Conservation (phyloP, 2,797 vertebrate species). For the Pachyuromys duprasi region DNA sequence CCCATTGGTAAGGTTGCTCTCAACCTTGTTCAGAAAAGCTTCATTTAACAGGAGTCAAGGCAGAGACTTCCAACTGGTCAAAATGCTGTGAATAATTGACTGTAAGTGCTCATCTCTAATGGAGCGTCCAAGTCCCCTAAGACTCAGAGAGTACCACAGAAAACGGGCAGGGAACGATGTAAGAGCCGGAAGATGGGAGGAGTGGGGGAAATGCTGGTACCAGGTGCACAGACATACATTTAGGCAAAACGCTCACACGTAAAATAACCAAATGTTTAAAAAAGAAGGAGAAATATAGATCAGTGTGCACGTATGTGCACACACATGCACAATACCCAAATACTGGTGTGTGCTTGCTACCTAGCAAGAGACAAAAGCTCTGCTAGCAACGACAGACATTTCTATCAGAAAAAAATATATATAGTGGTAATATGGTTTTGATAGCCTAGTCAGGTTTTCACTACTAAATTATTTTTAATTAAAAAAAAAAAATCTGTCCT, state of each 20-base stretch:
- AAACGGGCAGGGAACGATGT: not conserved
- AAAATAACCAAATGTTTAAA: not conserved
- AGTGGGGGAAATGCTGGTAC: not conserved
- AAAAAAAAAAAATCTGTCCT: not conserved
- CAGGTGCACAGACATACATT: not conserved
- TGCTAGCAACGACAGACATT: not conserved
- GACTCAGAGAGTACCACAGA: not conserved
- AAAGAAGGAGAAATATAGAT: not conserved
- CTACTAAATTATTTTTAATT: not conserved
- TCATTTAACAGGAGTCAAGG: not conserved
- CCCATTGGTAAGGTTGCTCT: not conserved
- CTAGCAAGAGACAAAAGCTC: not conserved
- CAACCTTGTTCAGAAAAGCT: not conserved
- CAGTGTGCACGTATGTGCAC: not conserved
- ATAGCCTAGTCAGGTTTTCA: not conserved
- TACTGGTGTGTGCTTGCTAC: not conserved
- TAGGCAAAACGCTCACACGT: not conserved
- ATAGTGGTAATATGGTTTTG: not conserved
- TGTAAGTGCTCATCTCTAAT: not conserved
- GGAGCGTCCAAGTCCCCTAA: not conserved
- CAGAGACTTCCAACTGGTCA: not conserved
- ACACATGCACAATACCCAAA: not conserved
- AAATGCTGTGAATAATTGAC: not conserved
- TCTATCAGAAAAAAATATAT: not conserved
- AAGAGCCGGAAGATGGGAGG: not conserved